These are phyloP conservation scores for Actenoides lindsayi DNA, from an alignment of 2,113 vertebrate species.

Conservation along the genomic window DNA sequence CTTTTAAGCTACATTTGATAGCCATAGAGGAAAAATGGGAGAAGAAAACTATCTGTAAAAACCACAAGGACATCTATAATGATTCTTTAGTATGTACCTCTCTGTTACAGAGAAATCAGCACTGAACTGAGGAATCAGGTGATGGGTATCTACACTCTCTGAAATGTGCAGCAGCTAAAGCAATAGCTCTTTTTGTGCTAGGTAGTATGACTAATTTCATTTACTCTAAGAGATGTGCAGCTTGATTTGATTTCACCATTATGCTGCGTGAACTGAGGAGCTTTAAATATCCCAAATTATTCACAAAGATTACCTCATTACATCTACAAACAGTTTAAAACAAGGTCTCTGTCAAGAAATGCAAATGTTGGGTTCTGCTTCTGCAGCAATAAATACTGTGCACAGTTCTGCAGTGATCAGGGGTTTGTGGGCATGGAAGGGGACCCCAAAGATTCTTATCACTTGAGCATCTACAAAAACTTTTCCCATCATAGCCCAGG, in stretches of 20 bases:
- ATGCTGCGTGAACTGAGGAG: neutral
- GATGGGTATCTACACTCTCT: neutral
- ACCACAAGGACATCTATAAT: neutral
- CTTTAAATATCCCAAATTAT: conserved; percentile 59
- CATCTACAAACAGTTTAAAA: conserved; percentile 11
- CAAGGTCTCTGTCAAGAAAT: neutral
- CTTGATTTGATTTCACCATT: conserved; percentile 53
- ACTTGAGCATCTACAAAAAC: neutral
- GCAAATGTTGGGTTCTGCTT: neutral
- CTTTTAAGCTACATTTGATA: neutral
- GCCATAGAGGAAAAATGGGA: neutral
- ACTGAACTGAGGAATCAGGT: neutral
- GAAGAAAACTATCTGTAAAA: neutral
- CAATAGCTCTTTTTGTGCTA: neutral
- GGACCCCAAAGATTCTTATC: neutral
- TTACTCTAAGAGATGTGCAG: neutral
- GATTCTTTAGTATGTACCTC: neutral
- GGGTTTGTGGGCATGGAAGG: no score
- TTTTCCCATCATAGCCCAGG: neutral
- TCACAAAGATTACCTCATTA: conserved; percentile 49
- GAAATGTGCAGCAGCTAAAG: neutral
- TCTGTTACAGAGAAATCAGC: neutral
- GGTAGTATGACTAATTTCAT: neutral
- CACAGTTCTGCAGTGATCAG: neutral
- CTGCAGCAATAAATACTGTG: neutral